Evolutionary conservation across 2,888 invertebrate genomes (phyloP).

Genomic region (Molanna angustata): DNA sequence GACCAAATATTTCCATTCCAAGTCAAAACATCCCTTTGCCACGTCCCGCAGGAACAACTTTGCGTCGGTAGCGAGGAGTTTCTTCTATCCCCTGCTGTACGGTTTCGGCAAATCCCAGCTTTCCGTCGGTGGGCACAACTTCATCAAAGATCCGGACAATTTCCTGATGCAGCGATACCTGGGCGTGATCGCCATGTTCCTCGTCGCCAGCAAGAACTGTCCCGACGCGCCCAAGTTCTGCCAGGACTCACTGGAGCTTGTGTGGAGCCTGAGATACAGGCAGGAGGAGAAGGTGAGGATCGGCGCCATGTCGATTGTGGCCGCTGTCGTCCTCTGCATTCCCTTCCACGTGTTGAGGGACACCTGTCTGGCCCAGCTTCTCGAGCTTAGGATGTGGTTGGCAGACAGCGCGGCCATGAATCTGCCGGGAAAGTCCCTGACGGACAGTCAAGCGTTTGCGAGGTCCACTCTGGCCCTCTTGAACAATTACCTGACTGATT

Average conservation of each 20-base stretch:
- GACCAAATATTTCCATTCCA: conserved; percentile 61
- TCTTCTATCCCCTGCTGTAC: conserved; percentile 78
- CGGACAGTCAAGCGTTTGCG: conserved; percentile 63
- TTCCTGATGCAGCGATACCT: conserved; percentile 67
- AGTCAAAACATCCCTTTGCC: conserved; percentile 44
- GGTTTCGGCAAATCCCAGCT: conserved; percentile 62
- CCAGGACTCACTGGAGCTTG: conserved; percentile 66
- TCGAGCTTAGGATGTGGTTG: conserved; percentile 68
- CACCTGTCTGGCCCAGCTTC: conserved; percentile 60
- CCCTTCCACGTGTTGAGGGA: conserved; percentile 56
- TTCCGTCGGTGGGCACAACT: conserved; percentile 50
- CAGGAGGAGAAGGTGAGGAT: conserved; percentile 64
- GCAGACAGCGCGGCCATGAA: conserved; percentile 46
- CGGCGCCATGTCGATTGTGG: conserved; percentile 65
- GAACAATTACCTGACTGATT: conserved; percentile 45
- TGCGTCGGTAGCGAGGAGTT: conserved; percentile 69
- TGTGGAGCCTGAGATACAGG: conserved; percentile 64
- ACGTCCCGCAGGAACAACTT: conserved; percentile 64
- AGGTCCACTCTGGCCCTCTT: conserved; percentile 58
- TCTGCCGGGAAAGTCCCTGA: conserved; percentile 35
- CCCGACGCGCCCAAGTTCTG: conserved; percentile 62
- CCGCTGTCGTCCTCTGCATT: conserved; percentile 61
- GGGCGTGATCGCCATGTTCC: conserved; percentile 64
- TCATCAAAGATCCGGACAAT: conserved; percentile 63
- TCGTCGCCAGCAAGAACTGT: conserved; percentile 68